Evolutionary conservation across 1,140 invertebrate species (phyloP), one percentile per base, ranked within the genome.

Genomic region (Zaprionus vittiger): DNA sequence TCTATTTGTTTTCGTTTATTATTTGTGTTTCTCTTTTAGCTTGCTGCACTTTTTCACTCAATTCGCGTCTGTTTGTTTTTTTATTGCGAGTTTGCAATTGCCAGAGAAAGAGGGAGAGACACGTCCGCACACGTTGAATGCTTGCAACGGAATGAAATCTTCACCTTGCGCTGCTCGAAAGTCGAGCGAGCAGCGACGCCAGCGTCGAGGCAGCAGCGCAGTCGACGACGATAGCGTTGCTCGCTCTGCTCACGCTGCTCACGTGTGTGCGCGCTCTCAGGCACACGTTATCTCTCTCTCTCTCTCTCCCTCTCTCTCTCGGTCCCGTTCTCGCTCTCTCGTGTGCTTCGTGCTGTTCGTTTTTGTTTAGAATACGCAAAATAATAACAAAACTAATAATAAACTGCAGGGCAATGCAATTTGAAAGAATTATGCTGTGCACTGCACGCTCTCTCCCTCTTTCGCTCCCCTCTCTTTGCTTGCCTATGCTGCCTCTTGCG

Each of bases 371-470:
- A 92, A 92, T 91, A 91, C 84, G 91, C 74, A 87, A 92, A 92
- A 92, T 91, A 92, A 92, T 91, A 92, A 92, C 91, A 92, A 92
- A 92, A 91, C 86, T 92, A 92, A 92, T 91, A 92, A 91, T 91
- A 87, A 89, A 89, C 80, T 89, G 84, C 84, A 89, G 79, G 81
- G 85, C 76, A 85, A 85, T 90, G 85, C 85, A 85, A 84, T 90
- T 89, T 80, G 85, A 85, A 78, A 85, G 81, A 81, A 87, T 73
- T 74, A 68, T 78, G 15, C 38, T 41, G 38, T 55, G 67, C 31
- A 24, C 38, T 28, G 17, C 67, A n/a, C 56, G 12, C 28, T 22
- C 62, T 37, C 44, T 14, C 34, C 14, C 72, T 17, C 56, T 17
- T 14, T 22, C 56, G 47, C 34, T 26, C 12, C 65, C 38, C 57